Conservation (phyloP, 2,113 vertebrate genomes). For the Collichthys lucidus region DNA sequence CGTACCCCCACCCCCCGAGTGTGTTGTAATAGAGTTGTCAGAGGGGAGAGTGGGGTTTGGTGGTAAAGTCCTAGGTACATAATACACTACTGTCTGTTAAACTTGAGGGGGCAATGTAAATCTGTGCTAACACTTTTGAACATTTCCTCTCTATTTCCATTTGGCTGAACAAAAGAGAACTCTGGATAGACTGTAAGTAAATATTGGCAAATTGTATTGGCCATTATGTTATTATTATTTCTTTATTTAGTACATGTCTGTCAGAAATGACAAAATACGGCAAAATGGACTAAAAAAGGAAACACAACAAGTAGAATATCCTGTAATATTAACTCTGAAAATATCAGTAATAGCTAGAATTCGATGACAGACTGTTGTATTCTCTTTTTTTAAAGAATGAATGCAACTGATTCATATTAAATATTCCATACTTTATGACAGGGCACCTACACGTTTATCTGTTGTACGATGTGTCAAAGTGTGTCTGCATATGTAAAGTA, state of each 20-base stretch:
- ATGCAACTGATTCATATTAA: background rate
- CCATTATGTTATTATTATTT: too few species aligned
- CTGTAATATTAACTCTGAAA: background rate
- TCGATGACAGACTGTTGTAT: background rate
- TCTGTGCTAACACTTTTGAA: background rate
- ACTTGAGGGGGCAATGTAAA: slow-evolving; percentile 23
- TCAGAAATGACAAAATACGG: too few species aligned
- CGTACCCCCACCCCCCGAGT: slow-evolving; percentile 3
- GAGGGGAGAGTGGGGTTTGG: slow-evolving; percentile 38
- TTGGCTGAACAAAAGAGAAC: background rate
- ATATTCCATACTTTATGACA: background rate
- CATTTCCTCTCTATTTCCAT: background rate
- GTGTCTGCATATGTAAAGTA: background rate
- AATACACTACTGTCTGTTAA: slow-evolving; percentile 20
- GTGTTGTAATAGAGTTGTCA: slow-evolving; percentile 64
- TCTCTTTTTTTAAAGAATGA: background rate
- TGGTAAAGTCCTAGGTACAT: slow-evolving; percentile 43
- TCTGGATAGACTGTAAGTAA: background rate
- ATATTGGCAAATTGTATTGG: background rate
- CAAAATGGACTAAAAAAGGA: too few species aligned
- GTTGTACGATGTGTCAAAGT: background rate
- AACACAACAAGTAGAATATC: background rate
- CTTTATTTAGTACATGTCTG: too few species aligned
- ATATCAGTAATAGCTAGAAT: background rate
- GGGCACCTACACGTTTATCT: background rate